Percentiles rank a stretch among this genome's conserved stretches.
phyloP scores from a whole-genome alignment of 1,140 invertebrate species.

The Penaeus chinensis region DNA sequence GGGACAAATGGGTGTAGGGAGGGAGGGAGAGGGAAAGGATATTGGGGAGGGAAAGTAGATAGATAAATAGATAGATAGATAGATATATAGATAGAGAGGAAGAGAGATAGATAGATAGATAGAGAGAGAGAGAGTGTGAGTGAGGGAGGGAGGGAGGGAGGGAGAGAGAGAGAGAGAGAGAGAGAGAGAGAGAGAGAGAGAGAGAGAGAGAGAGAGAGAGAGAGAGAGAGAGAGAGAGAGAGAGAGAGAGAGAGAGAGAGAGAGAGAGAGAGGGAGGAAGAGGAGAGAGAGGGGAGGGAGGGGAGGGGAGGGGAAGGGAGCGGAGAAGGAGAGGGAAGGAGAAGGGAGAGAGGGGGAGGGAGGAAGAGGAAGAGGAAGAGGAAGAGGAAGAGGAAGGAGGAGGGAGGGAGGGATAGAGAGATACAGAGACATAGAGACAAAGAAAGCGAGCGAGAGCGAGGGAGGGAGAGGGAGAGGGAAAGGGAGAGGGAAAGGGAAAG shows the following conservation, averaged over 20 bases:
- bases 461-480: no score
- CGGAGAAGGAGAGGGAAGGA: neutral
- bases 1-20: no score
- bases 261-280: neutral
- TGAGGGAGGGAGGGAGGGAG: no score
- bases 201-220: neutral
- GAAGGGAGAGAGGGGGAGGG: neutral
- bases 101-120: no score
- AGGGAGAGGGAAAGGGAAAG: no score
- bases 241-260: neutral
- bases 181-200: neutral
- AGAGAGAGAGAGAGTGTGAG: no score
- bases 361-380: neutral
- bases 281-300: no score
- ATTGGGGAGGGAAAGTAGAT: no score
- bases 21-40: no score
- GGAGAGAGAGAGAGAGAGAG: neutral
- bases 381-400: neutral
- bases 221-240: constrained; percentile 15
- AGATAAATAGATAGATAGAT: no score
- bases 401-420: constrained; percentile 14
- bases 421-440: neutral
- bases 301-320: neutral
- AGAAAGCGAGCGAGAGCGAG: neutral
- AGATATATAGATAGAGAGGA: neutral